Evolutionary conservation across 2,797 vertebrate genomes (phyloP).

Genomic region (Anomalospiza imberbis): DNA sequence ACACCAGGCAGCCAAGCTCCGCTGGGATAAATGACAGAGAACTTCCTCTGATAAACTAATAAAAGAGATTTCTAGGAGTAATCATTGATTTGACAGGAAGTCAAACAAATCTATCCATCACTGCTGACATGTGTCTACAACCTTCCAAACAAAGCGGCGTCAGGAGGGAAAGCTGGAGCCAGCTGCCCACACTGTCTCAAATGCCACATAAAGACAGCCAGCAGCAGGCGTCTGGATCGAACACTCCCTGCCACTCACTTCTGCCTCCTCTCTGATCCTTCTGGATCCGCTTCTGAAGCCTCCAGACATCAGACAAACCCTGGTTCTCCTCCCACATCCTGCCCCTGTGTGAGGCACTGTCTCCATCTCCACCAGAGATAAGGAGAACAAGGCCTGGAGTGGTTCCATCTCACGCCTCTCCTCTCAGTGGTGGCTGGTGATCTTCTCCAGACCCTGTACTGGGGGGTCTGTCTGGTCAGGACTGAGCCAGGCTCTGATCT

Average conservation of each 20-base stretch:
- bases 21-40: constrained; percentile 56
- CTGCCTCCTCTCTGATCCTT: background rate
- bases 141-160: constrained; percentile 49
- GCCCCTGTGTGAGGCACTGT: background rate
- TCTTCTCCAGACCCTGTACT: background rate
- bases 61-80: constrained; percentile 69
- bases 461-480: background rate
- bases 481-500: background rate
- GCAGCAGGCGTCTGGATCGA: background rate
- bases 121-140: constrained; percentile 61
- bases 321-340: constrained; percentile 1
- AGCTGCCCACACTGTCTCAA: constrained; percentile 46
- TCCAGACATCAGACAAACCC: background rate
- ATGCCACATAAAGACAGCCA: constrained; percentile 23
- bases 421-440: background rate
- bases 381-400: background rate
- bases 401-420: background rate
- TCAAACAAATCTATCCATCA: constrained; percentile 72
- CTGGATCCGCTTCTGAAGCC: background rate
- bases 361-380: background rate
- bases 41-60: constrained; percentile 71
- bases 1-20: constrained; percentile 37
- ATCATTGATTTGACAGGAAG: constrained; percentile 71
- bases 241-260: background rate
- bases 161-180: constrained; percentile 21